Percentiles rank a stretch among this genome's conserved stretches.
Evolutionary conservation across 2,797 vertebrate species (phyloP).

Genomic region (Leucoraja ocellata): DNA sequence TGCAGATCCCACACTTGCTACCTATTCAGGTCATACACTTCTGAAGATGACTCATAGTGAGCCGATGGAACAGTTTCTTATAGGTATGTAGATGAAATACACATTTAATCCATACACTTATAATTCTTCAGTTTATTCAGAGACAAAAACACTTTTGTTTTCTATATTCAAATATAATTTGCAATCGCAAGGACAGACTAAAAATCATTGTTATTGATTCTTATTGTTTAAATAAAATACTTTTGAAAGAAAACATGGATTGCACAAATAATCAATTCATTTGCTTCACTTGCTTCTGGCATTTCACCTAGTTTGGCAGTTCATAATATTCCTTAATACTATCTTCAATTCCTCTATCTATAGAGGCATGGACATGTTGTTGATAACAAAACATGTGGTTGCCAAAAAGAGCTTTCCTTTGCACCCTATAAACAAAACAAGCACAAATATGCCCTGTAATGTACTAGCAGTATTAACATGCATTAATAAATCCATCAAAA

Average conservation of each 20-base stretch:
- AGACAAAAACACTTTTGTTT: neutral
- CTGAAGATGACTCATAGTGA: slow-evolving; percentile 87
- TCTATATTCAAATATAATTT: neutral
- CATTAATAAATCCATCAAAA: no score
- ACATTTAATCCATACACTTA: neutral
- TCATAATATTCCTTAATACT: neutral
- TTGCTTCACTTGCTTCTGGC: neutral
- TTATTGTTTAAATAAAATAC: neutral
- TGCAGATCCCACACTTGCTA: slow-evolving; percentile 90
- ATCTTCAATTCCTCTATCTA: no score
- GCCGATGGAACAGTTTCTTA: slow-evolving; percentile 85
- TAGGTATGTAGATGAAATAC: slow-evolving; percentile 59
- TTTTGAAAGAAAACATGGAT: neutral
- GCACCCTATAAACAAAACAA: no score
- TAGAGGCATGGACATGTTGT: no score
- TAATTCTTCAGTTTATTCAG: neutral
- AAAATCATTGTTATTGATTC: neutral
- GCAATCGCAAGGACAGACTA: neutral
- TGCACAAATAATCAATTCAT: neutral
- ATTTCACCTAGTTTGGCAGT: neutral
- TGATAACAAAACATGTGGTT: no score
- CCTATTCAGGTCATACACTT: slow-evolving; percentile 91
- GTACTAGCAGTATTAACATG: no score
- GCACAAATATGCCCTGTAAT: no score
- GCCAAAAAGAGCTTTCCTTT: no score